Conservation (phyloP, 2,888 invertebrate species). For the Conchocele bisecta region DNA sequence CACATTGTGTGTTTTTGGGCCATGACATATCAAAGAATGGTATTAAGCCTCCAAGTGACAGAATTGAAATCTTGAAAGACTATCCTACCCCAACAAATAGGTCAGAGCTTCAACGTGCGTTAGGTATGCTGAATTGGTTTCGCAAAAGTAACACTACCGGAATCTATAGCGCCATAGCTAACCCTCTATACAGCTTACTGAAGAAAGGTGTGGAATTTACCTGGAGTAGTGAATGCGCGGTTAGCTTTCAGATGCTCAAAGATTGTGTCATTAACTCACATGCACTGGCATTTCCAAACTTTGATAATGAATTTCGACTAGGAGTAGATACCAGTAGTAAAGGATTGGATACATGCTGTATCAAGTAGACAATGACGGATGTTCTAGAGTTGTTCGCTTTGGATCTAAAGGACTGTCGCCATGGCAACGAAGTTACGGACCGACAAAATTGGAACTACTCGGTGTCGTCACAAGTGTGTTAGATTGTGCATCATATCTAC, state of each 20-base stretch:
- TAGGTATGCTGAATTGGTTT: conserved; percentile 41
- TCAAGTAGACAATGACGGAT: conserved; percentile 32
- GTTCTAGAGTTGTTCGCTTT: conserved; percentile 28
- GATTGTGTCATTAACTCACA: conserved; percentile 24
- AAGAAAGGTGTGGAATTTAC: not conserved
- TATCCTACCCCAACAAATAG: conserved; percentile 16
- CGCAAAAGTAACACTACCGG: too few relatives aligned
- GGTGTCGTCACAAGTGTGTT: conserved; percentile 30
- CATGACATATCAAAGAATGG: conserved; percentile 33
- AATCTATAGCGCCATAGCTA: not conserved
- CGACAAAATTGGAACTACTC: conserved; percentile 52
- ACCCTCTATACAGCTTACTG: conserved; percentile 27
- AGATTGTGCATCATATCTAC: not conserved
- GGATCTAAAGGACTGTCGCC: conserved; percentile 37
- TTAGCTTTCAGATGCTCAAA: conserved; percentile 38
- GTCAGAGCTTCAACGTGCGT: conserved; percentile 30
- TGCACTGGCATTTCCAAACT: conserved; percentile 52
- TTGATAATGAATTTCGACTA: conserved; percentile 43
- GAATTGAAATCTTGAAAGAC: conserved; percentile 6
- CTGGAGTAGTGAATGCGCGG: conserved; percentile 28
- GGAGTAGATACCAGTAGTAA: conserved; percentile 42
- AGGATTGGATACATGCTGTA: conserved; percentile 56
- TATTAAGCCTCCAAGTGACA: conserved; percentile 16
- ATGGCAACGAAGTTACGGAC: conserved; percentile 35
- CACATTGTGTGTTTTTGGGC: conserved; percentile 20